Evolutionary conservation across 2,888 invertebrate species (phyloP).

Genomic region (Neuroscelio doddi): DNA sequence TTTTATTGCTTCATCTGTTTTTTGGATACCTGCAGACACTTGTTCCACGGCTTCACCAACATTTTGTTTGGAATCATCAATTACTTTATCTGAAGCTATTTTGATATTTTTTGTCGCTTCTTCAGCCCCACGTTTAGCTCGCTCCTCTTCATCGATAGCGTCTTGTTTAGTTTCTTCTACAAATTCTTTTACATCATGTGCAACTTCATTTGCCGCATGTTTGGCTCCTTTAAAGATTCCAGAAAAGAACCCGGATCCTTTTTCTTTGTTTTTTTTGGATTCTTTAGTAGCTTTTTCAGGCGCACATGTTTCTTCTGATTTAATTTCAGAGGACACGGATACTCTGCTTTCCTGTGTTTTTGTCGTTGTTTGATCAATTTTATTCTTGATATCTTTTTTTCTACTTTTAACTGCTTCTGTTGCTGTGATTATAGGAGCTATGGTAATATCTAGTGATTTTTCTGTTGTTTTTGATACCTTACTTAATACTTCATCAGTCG

Average conservation of each 20-base stretch:
- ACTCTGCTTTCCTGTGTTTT: background rate
- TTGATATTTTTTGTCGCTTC: constrained; percentile 35
- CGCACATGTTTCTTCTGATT: constrained; percentile 8
- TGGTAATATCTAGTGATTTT: constrained; percentile 6
- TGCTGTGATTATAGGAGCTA: constrained; percentile 26
- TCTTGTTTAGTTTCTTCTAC: constrained; percentile 56
- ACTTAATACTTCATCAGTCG: constrained; percentile 44
- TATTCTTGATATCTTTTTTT: constrained; percentile 9
- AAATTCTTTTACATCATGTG: constrained; percentile 58
- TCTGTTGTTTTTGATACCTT: constrained; percentile 15
- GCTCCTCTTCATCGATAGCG: constrained; percentile 55
- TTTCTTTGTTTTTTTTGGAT: constrained; percentile 43
- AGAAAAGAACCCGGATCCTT: constrained; percentile 50
- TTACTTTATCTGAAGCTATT: constrained; percentile 40
- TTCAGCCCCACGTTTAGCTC: constrained; percentile 35
- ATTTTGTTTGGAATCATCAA: constrained; percentile 22
- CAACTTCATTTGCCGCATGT: constrained; percentile 36
- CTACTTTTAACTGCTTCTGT: background rate
- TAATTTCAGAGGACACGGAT: too few species aligned
- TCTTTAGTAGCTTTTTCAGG: too few species aligned
- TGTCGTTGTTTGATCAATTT: constrained; percentile 5
- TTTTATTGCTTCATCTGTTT: too few species aligned
- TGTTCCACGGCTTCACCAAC: constrained; percentile 19
- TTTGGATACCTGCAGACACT: too few species aligned
- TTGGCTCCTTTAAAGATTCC: constrained; percentile 48